Base-by-base conservation (phyloP, 2,113 vertebrate species). In the Coptodon rendalli region DNA sequence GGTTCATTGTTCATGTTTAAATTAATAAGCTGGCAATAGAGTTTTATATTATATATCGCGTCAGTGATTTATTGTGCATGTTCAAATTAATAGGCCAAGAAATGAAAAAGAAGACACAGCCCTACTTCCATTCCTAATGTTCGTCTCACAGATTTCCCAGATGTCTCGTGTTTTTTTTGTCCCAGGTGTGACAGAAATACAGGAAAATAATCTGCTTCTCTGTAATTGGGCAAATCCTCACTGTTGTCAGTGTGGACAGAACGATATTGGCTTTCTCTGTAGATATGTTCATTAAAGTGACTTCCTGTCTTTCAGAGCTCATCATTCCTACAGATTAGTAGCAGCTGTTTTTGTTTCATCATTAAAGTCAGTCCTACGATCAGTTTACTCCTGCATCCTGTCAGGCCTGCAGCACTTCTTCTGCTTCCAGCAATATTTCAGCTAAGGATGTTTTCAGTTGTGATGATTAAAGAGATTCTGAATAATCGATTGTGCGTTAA, bases 341-440 rank as follows among this genome's bases (percentile, higher is more conserved):
- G 80, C 90, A 91, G 89, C 89, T 89, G 92, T 82, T 89, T 59
- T 73, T 79, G 9, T 79, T 24, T 52, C 92, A 80, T 84, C 83
- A 59, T 83, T 84, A 82, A 78, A 82, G 48, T 50, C 63, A 40
- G 36, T 40, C 11, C 45, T 50, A 92, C 86, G 38, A 6, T 84
- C 38, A 63, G 83, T 89, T 57, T 76, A 50, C 63, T 86, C 50
- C 78, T 90, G 92, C 80, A 68, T 66, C 36, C 89, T 86, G 92
- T 92, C 90, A 92, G 68, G 92, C 83, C 90, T 80, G 59, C 36
- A 80, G 86, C 91, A 40, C 82, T 93, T 83, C 68, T 66, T 38
- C 76, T 85, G 68, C 85, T 71, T 86, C 59, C 73, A 84, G 59
- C 50, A 29, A 31, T 53, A 83, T 52, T 36, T 79, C 38, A 6